Evolutionary conservation across 2,113 vertebrate genomes (phyloP).

Genomic region (Osmerus mordax): DNA sequence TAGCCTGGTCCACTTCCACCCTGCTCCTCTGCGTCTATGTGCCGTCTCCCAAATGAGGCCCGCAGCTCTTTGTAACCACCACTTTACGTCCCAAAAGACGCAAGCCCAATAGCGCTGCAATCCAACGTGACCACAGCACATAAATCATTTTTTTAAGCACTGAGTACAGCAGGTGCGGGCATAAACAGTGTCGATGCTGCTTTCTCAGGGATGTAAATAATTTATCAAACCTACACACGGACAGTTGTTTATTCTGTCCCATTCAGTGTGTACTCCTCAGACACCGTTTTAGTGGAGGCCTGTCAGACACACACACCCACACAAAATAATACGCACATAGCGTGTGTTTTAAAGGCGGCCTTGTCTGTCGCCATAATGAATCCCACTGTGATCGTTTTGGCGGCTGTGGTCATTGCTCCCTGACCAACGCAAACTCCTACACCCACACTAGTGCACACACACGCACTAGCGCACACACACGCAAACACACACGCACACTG

Average conservation of each 20-base stretch:
- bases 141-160: conserved; percentile 99
- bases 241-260: conserved; percentile 91
- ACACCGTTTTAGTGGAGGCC: conserved; percentile 79
- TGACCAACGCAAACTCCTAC: conserved; percentile 55
- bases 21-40: conserved; percentile 39
- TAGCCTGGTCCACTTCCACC: conserved; percentile 85
- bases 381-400: conserved; percentile 76
- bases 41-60: conserved; percentile 76
- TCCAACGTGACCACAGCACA: conserved; percentile 91
- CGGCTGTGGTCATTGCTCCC: conserved; percentile 89
- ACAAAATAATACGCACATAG: conserved; percentile 32
- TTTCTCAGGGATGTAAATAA: conserved; percentile 95
- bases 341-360: conserved; percentile 78
- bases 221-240: conserved; percentile 92
- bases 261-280: conserved; percentile 84
- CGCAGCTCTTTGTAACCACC: conserved; percentile 94
- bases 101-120: conserved; percentile 90
- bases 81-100: conserved; percentile 90
- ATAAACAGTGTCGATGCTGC: conserved; percentile 94
- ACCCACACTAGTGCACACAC: conserved; percentile 15
- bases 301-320: conserved; percentile 58
- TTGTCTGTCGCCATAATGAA: conserved; percentile 95
- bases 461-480: conserved; percentile 22
- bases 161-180: conserved; percentile 84
- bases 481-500: conserved; percentile 18